These are phyloP conservation scores for Pollimyrus isidori DNA, from an alignment of 2,113 vertebrate genomes.

Conservation along the genomic window DNA sequence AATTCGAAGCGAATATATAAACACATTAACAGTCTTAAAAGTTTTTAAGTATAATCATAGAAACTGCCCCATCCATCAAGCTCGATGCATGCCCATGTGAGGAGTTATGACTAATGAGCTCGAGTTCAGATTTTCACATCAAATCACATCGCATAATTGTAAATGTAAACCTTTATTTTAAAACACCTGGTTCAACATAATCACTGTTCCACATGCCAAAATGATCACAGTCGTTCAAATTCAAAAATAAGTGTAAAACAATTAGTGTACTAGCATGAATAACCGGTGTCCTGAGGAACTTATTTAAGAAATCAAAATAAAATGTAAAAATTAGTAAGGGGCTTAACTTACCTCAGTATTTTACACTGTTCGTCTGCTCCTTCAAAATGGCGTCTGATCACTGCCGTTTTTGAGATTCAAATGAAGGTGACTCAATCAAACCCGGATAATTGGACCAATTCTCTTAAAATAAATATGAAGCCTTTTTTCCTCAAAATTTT, in stretches of 20 bases:
- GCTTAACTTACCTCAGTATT: not conserved
- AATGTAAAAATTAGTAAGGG: not conserved
- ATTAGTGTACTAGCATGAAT: no score
- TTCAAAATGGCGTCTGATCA: no score
- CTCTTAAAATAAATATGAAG: not conserved
- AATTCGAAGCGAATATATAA: not conserved
- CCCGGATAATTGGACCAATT: no score
- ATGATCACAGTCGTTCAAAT: no score
- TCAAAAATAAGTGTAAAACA: no score
- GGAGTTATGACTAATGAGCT: not conserved
- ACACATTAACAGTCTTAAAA: not conserved
- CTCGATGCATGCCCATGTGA: not conserved
- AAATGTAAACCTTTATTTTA: no score
- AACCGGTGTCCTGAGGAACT: no score
- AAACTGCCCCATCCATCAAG: not conserved
- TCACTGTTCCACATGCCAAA: no score
- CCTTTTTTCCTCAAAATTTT: not conserved
- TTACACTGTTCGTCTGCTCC: no score
- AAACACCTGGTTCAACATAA: no score
- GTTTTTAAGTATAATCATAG: not conserved
- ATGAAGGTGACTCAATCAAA: no score
- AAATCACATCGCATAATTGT: not conserved
- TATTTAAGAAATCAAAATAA: not conserved
- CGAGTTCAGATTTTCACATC: not conserved
- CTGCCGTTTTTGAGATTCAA: no score